Conservation (phyloP, 2,797 vertebrate species). For the Chaetodon trifasciatus region DNA sequence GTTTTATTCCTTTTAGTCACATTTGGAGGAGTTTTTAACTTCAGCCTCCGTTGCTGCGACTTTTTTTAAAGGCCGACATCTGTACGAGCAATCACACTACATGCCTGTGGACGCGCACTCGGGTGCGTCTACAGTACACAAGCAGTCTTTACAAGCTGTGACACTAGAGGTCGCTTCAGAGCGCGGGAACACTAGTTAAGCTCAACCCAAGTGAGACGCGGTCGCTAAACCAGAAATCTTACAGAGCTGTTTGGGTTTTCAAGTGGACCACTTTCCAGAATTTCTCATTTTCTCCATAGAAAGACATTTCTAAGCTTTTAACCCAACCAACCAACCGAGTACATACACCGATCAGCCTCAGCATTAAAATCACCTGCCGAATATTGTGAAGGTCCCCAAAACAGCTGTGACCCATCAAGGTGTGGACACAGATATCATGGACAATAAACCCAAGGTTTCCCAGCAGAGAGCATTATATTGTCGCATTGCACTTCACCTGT, state of each 20-base stretch:
- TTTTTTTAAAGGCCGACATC: conserved; percentile 42
- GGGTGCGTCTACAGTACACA: conserved; percentile 45
- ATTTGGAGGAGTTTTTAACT: not conserved
- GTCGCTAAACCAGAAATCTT: conserved; percentile 14
- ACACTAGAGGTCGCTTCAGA: conserved; percentile 44
- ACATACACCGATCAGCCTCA: too few species aligned
- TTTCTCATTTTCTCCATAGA: accelerated
- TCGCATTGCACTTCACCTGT: too few species aligned
- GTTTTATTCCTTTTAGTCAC: not conserved
- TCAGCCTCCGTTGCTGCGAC: conserved; percentile 17
- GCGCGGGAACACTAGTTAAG: conserved; percentile 41
- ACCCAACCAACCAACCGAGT: not conserved
- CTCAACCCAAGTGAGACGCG: conserved; percentile 1
- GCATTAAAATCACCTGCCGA: too few species aligned
- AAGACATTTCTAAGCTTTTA: not conserved
- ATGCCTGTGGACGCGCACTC: conserved; percentile 48
- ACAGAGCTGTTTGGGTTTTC: conserved; percentile 7
- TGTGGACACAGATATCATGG: too few species aligned
- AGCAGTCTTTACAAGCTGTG: conserved; percentile 68
- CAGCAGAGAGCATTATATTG: too few species aligned
- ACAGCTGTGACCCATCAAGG: too few species aligned
- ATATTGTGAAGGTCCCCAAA: too few species aligned
- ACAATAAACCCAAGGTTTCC: too few species aligned
- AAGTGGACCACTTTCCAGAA: not conserved
- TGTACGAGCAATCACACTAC: conserved; percentile 41